Conservation (phyloP, 2,113 vertebrate species). For the Ctenodactylus gundi region DNA sequence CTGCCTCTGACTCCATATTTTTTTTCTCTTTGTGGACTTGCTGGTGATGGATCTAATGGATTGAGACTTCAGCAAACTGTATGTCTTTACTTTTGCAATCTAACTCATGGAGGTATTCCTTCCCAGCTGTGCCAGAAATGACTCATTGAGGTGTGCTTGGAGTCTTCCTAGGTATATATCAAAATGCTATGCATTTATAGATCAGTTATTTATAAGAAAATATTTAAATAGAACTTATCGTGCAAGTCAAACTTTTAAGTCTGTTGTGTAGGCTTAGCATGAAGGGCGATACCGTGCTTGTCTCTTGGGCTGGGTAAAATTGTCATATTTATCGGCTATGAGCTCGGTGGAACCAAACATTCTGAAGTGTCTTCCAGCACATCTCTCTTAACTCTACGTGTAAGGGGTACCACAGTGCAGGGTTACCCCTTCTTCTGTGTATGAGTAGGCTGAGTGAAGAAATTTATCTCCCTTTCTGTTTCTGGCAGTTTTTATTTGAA, state of each 20-base stretch:
- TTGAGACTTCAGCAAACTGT: background rate
- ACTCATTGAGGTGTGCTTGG: background rate
- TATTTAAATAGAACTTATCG: background rate
- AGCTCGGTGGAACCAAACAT: background rate
- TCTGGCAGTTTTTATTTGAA: background rate
- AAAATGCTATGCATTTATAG: background rate
- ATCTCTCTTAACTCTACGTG: background rate
- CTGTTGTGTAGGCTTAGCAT: background rate
- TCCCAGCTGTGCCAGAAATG: background rate
- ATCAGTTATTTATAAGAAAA: background rate
- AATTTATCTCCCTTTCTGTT: slow-evolving; percentile 8
- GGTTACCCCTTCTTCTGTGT: background rate
- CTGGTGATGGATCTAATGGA: background rate
- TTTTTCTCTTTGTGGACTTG: background rate
- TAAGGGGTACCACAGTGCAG: background rate
- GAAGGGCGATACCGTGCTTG: background rate
- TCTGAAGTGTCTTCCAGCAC: background rate
- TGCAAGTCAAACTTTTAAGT: background rate
- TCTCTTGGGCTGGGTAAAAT: background rate
- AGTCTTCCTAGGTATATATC: background rate
- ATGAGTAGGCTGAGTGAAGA: background rate
- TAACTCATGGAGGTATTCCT: background rate
- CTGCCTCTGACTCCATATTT: background rate
- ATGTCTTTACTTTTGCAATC: background rate
- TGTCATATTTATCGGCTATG: background rate